Base-by-base conservation (phyloP, 2,888 invertebrate genomes). In the Caenorhabditis imperialis region DNA sequence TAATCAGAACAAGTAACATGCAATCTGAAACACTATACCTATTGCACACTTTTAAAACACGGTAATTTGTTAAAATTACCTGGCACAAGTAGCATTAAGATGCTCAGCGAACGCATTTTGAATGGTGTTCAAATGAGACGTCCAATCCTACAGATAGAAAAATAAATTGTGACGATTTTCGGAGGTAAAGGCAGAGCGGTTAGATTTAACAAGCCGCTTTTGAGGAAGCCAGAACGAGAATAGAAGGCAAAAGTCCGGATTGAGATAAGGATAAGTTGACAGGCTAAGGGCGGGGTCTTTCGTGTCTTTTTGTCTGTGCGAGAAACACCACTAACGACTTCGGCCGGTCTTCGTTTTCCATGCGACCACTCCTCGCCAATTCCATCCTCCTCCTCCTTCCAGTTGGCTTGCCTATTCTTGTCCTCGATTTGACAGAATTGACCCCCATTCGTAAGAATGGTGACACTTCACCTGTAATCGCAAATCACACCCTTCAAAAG, bases 251-350 rank as follows among this genome's bases (percentile, higher is more conserved):
- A 51, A 63, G 60, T 73, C 65, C 48, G 60, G 65, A 61, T 65
- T 61, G 73, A 73, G 65, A 73, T 73, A 73, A 67, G 50, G 73
- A 67, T 67, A 67, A 67, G 65, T 73, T 65, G 73, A 65, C 73
- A 73, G 65, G 60, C 55, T 54, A 62, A 55, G 65, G 60, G 58
- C 63, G 72, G 63, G 58, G 71, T 57, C 51, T 57, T 62, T 71
- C 71, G 62, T 71, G 71, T 70, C 70, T 70, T 71, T 62, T 62
- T 62, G 71, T 71, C 71, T 55, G 37, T 51, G 57, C 55, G 57
- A 50, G 57, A 67, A 67, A 57, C 57, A 51, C 63, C 63, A 33
- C 50, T 51, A 37, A 50, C 67, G 67, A 67, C 57, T 57, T 67
- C 50, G 58, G 60, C 58, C 54, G 69, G 69, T 60, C 69, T 61